A percentile compares a stretch with the other conserved stretches of the same genome.
These are phyloP conservation scores for Scomberomorus guttatus DNA, from an alignment of 2,797 vertebrate species.

Conservation along the genomic window DNA sequence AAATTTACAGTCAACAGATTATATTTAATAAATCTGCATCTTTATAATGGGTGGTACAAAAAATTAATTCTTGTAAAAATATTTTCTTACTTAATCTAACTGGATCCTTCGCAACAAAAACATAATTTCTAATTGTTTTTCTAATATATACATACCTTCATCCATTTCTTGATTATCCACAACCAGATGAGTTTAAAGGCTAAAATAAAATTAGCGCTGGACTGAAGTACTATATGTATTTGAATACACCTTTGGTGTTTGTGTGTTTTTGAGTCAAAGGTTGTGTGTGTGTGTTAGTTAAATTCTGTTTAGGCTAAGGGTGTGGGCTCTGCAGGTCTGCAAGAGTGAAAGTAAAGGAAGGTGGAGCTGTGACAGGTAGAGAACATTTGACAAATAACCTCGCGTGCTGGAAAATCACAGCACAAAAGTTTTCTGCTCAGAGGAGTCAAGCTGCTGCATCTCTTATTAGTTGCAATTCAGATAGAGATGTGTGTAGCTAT, in stretches of 20 bases:
- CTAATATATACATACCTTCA: conserved; percentile 51
- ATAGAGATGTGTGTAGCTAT: conserved; percentile 8
- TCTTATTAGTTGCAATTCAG: neutral
- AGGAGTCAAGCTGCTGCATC: neutral
- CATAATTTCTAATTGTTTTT: neutral
- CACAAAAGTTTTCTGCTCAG: conserved; percentile 29
- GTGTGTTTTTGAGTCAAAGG: conserved; percentile 15
- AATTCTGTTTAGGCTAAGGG: conserved; percentile 45
- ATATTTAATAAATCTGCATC: neutral
- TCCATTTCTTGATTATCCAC: conserved; percentile 35
- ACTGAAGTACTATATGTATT: conserved; percentile 4
- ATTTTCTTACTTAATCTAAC: neutral
- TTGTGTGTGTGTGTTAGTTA: conserved; percentile 16
- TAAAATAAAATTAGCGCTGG: neutral
- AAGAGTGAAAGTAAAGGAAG: conserved; percentile 26
- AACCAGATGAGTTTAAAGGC: neutral
- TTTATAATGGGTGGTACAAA: neutral
- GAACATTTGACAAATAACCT: conserved; percentile 54
- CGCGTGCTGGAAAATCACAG: conserved; percentile 8
- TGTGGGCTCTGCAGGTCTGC: conserved; percentile 38
- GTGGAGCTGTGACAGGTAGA: conserved; percentile 54
- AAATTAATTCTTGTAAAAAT: neutral
- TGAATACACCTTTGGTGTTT: neutral
- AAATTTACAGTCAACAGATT: neutral
- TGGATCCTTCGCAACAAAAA: neutral